Conservation (phyloP, 2,113 vertebrate genomes). For the Drymodes brunneopygia region DNA sequence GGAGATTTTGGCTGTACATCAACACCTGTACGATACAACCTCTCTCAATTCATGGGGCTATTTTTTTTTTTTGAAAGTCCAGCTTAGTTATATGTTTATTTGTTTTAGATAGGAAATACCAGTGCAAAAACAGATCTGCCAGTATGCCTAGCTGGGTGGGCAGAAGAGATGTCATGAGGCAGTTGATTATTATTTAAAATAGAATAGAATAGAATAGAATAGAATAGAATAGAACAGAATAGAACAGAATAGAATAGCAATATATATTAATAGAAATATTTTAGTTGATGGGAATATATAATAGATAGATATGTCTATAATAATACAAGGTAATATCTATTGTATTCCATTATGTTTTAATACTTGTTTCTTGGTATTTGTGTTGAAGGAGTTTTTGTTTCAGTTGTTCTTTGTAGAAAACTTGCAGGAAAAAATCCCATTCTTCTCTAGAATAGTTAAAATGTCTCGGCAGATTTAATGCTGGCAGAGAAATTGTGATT, state of each 20-base stretch:
- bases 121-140: background rate
- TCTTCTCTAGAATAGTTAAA: background rate
- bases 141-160: background rate
- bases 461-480: background rate
- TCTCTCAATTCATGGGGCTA: background rate
- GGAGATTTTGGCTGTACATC: background rate
- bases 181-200: background rate
- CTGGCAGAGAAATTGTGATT: background rate
- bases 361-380: background rate
- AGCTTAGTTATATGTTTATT: background rate
- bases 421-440: fast-evolving
- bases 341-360: background rate
- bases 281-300: background rate
- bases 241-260: background rate
- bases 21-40: background rate
- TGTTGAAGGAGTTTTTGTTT: background rate
- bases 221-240: background rate
- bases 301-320: background rate
- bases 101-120: background rate
- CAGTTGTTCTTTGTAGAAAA: background rate
- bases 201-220: background rate
- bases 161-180: background rate
- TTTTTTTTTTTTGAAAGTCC: background rate
- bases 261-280: background rate
- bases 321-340: background rate